These are phyloP conservation scores for Neodiprion virginianus DNA, from an alignment of 1,140 invertebrate species.

Conservation along the genomic window DNA sequence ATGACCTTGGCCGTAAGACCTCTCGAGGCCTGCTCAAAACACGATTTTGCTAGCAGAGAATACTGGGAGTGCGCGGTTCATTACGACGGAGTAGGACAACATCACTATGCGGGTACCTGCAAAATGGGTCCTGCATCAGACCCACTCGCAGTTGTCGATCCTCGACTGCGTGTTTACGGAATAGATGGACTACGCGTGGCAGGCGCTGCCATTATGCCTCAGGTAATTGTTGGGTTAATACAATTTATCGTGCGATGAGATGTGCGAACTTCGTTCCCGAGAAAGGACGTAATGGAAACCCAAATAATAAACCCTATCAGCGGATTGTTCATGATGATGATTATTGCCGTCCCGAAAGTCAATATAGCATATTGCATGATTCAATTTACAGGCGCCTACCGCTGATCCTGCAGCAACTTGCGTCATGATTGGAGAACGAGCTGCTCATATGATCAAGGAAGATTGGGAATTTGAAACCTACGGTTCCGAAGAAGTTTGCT, in stretches of 20 bases:
- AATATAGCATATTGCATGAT: neutral
- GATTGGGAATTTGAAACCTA: neutral
- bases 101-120: constrained; percentile 66
- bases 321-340: neutral
- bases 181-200: constrained; percentile 57
- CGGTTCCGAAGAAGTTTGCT: no score
- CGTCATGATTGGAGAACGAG: constrained; percentile 68
- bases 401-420: constrained; percentile 62
- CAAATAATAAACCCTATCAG: neutral
- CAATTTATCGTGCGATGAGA: neutral
- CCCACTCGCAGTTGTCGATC: constrained; percentile 60
- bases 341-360: no score
- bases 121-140: constrained; percentile 64
- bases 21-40: constrained; percentile 63
- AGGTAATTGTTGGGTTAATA: constrained; percentile 27
- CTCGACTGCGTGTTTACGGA: constrained; percentile 54
- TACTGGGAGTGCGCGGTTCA: constrained; percentile 81
- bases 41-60: constrained; percentile 71
- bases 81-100: constrained; percentile 49
- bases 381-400: constrained; percentile 38
- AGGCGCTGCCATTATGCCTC: constrained; percentile 57
- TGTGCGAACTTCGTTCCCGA: no score
- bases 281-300: neutral
- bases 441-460: constrained; percentile 63
- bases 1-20: constrained; percentile 55